These are phyloP conservation scores for Hirundichthys speculiger DNA, from an alignment of 2,113 vertebrate species.

Conservation along the genomic window DNA sequence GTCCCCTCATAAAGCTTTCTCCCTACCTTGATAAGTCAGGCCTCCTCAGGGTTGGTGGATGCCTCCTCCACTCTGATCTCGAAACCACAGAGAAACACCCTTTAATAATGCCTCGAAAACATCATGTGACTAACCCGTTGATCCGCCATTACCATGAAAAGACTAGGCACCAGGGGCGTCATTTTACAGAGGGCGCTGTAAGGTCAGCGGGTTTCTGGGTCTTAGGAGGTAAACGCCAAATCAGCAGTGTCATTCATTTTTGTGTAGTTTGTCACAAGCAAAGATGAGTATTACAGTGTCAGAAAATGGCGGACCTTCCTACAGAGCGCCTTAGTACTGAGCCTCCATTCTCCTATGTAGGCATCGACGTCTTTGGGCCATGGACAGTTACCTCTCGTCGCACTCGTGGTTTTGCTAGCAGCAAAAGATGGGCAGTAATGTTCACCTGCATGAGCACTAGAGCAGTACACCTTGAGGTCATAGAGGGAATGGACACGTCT, in stretches of 20 bases:
- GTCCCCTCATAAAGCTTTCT: no score
- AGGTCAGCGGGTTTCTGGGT: neutral
- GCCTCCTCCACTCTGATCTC: no score
- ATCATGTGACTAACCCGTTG: no score
- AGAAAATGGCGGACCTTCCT: neutral
- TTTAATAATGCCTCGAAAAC: no score
- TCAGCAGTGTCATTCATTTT: neutral
- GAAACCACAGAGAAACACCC: no score
- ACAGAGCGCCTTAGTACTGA: neutral
- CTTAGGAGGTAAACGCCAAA: neutral
- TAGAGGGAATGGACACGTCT: neutral
- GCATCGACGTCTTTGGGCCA: neutral
- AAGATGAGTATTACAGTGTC: neutral
- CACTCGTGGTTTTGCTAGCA: neutral
- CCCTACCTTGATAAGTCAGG: no score
- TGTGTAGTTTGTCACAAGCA: neutral
- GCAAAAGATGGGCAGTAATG: neutral
- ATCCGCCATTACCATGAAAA: no score
- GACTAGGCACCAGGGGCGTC: no score
- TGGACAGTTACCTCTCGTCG: neutral
- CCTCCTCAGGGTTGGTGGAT: no score
- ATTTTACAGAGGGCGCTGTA: no score
- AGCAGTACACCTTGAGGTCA: neutral
- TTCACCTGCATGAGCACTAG: neutral
- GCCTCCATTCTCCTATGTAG: neutral